These are phyloP conservation scores for Botrylloides violaceus DNA, from an alignment of 23 tunicate genomes.

Conservation along the genomic window DNA sequence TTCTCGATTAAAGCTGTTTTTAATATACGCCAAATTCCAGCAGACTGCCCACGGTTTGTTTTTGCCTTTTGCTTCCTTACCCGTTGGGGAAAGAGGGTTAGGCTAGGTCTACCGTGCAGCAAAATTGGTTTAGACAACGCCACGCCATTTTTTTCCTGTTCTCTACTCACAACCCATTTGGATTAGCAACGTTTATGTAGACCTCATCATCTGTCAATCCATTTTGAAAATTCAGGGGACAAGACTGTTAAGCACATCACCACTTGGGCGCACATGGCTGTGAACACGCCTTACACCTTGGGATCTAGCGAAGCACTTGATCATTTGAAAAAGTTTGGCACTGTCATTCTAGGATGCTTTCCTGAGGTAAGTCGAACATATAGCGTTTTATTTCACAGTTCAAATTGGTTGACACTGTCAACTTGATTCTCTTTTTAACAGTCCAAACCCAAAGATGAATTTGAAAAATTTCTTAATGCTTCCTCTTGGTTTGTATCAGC, in stretches of 20 bases:
- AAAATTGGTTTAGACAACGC: too few species aligned
- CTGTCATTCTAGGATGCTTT: slow-evolving; percentile 64
- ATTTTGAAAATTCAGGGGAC: slow-evolving; percentile 5
- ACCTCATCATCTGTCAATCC: too few species aligned
- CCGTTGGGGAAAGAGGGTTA: too few species aligned
- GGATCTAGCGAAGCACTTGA: slow-evolving; percentile 41
- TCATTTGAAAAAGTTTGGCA: slow-evolving; percentile 21
- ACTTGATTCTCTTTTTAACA: slow-evolving; percentile 18
- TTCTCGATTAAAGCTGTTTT: too few species aligned
- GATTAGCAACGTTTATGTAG: too few species aligned
- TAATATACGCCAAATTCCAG: too few species aligned
- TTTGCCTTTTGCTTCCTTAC: too few species aligned
- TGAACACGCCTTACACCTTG: slow-evolving; percentile 59
- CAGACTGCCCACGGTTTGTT: too few species aligned
- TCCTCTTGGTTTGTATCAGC: slow-evolving; percentile 64
- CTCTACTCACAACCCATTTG: too few species aligned
- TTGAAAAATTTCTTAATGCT: slow-evolving; percentile 44
- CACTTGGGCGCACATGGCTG: slow-evolving; percentile 60
- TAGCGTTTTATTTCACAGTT: not conserved
- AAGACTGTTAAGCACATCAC: slow-evolving; percentile 30
- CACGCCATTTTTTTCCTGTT: too few species aligned
- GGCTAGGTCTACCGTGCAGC: too few species aligned
- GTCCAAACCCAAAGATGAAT: slow-evolving; percentile 47
- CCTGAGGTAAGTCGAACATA: slow-evolving; percentile 41
- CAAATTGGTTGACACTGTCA: not conserved